Conservation (phyloP, 1,140 invertebrate species). For the Hermetia illucens region DNA sequence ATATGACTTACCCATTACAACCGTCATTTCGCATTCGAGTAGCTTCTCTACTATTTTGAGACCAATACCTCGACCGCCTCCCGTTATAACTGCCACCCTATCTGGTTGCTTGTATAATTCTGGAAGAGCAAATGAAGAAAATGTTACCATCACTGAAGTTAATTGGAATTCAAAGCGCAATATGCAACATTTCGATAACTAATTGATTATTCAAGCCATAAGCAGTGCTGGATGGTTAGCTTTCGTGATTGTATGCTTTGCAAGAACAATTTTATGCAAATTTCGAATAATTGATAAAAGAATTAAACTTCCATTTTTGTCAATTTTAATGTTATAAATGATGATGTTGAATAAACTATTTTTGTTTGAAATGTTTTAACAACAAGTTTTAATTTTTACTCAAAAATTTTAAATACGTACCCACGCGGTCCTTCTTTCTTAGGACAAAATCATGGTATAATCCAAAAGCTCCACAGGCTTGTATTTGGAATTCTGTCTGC, state of each 20-base stretch:
- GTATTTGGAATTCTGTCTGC: constrained; percentile 36
- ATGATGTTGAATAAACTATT: not conserved
- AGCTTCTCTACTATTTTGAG: constrained; percentile 64
- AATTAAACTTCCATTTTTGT: no score
- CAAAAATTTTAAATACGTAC: constrained; percentile 25
- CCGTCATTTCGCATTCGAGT: constrained; percentile 62
- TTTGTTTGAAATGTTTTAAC: constrained; percentile 2
- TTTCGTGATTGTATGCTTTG: no score
- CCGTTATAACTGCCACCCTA: constrained; percentile 72
- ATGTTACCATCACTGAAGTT: constrained; percentile 8
- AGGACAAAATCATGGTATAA: constrained; percentile 36
- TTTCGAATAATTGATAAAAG: no score
- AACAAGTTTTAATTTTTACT: constrained; percentile 1
- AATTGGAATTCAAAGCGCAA: constrained; percentile 4
- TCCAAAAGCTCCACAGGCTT: constrained; percentile 34
- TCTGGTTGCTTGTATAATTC: constrained; percentile 41
- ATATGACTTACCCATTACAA: constrained; percentile 59
- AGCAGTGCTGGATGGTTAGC: no score
- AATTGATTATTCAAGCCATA: not conserved
- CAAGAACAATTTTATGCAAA: no score
- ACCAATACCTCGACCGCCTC: constrained; percentile 77
- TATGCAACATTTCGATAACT: not conserved
- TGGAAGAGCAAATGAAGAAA: constrained; percentile 26
- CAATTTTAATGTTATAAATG: no score
- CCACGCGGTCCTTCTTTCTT: constrained; percentile 36